Base-by-base conservation (phyloP, 2,797 vertebrate genomes). In the Centropyge bicolor region DNA sequence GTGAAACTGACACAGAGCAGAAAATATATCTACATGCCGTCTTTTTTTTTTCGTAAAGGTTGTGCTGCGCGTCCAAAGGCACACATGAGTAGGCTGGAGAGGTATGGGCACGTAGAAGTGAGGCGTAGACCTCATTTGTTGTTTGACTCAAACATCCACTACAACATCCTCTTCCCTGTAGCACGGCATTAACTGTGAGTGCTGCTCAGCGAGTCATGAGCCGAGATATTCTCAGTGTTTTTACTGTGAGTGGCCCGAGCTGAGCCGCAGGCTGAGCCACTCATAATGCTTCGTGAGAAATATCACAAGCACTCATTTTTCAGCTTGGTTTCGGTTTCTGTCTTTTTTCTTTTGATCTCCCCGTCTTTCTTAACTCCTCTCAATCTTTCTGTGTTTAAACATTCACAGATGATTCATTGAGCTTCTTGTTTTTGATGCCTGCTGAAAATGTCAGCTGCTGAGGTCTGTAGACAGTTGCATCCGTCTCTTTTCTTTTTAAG, bases 341-440 rank as follows among this genome's bases (percentile, higher is more conserved):
- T 67, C 1, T 72, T 59, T 59, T 10, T 24, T 70, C 63, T 54
- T 81, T 76, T 86, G 59, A 87, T 86, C 75, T 63, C 9, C 36
- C 31, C 1, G 40, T 65, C 73, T 77, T 65, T 71, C 17, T 70
- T 46, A 64, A 49, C 45, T 10, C 51, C 52, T 49, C 41, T 70
- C n/a, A 67, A 43, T 55, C 55, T 75, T 27, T 72, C 24, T 60
- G 46, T 74, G 56, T 84, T 64, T 45, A 51, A 78, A 78, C 8
- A 1, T 22, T 78, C 63, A 82, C 73, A 67, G 5, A 79, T 86
- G 86, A 91, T 86, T 90, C 81, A 90, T 70, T 84, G 57, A 88
- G 82, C 48, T 48, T 77, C 83, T 83, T 56, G 82, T 49, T 64
- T 64, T 51, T 55, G 12, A 56, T 57, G 40, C 24, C 64, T 72